Evolutionary conservation across 1,140 invertebrate species (phyloP).

Genomic region (Camponotus floridanus): DNA sequence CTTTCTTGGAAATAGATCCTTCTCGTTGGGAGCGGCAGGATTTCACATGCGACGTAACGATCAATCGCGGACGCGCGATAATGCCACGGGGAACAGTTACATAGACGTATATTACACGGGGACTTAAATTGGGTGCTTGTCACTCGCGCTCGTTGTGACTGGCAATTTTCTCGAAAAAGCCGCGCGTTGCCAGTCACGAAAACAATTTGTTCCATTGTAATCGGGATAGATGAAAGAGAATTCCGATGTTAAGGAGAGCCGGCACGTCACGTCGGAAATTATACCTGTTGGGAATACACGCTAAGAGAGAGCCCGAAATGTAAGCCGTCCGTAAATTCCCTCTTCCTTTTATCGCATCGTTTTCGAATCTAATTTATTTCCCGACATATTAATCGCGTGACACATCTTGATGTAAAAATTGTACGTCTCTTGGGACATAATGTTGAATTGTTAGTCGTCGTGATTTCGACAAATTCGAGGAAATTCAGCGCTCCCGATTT

Average conservation of each 20-base stretch:
- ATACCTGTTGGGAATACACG: conserved; percentile 32
- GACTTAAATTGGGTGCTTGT: conserved; percentile 71
- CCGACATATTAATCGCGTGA: conserved; percentile 24
- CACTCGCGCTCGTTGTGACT: conserved; percentile 61
- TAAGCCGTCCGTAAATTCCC: neutral
- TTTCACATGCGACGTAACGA: conserved; percentile 26
- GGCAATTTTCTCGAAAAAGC: conserved; percentile 70
- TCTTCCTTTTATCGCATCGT: conserved; percentile 1
- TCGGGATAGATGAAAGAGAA: conserved; percentile 57
- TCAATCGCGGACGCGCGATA: conserved; percentile 1
- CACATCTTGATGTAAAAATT: neutral
- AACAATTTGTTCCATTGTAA: conserved; percentile 67
- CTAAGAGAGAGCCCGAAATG: neutral
- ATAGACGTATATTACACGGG: conserved; percentile 5
- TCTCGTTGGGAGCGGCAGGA: neutral
- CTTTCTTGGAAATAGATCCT: neutral
- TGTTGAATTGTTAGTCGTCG: no score
- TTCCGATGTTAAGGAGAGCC: conserved; percentile 15
- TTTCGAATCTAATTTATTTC: conserved; percentile 37
- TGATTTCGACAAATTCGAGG: no score
- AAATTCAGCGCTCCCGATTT: no score
- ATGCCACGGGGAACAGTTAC: conserved; percentile 48
- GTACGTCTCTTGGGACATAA: no score
- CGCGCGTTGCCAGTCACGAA: conserved; percentile 56
- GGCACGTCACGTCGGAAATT: conserved; percentile 48